Base-by-base conservation (phyloP, 2,888 invertebrate genomes). In the Seira musarum region DNA sequence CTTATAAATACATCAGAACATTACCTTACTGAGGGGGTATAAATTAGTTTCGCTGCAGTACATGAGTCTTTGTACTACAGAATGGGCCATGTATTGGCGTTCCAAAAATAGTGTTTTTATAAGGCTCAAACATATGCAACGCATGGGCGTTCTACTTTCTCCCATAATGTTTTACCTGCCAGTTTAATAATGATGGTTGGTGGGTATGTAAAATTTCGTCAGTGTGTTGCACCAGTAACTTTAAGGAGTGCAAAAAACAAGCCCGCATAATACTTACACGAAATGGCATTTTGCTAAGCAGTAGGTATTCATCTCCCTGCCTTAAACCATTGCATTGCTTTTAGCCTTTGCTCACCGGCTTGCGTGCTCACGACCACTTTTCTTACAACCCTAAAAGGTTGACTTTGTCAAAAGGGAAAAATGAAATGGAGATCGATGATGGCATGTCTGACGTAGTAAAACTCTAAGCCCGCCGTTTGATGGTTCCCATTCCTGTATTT, bases 361-460 rank as follows among this genome's bases (percentile, higher is more conserved):
- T 57, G 69, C 69, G 69, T 69, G 69, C 49, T 24, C 17, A n/a
- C 35, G 24, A n/a, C 17, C 25, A 69, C 69, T 69, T 69, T 57
- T 35, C 30, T 17, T 65, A 19, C 67, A 17, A 3, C 30, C 15
- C 25, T 65, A 13, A 35, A 19, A n/a, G 67, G 17, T 46, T 69
- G 25, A 25, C 69, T 69, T 69, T 15, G 57, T 53, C 53, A 53
- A 53, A 30, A 53, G 15, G 53, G 53, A 53, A n/a, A 69, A 69
- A 69, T 69, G 69, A 25, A 67, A 67, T 67, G 53, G 69, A 69
- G 69, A 69, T 69, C 69, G 69, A 69, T 69, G 69, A 69, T 69
- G 19, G 69, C 67, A 53, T 65, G 65, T 30, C 65, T 40, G 65
- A 65, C 24, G 15, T 63, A 5, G 22, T 15, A 63, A 53, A 53